Base-by-base conservation (phyloP, 2,797 vertebrate species). In the Spinibarbus caldwelli region DNA sequence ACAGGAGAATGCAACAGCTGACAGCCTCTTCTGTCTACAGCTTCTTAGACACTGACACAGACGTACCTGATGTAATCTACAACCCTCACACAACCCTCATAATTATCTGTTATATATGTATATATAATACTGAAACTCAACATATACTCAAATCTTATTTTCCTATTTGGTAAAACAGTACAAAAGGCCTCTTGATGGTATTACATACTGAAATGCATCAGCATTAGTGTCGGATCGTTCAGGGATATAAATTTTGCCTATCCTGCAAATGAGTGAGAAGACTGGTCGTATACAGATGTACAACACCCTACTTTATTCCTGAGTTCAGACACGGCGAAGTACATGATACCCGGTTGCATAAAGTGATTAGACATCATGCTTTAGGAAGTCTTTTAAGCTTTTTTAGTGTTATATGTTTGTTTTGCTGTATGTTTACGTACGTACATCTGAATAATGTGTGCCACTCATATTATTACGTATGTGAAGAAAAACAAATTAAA, bases 1-100 rank as follows among this genome's bases (percentile, higher is more conserved):
- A 93, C 89, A 66, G 78, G 90, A 93, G 96, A 97, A 97, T 94
- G 93, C 90, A 95, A 97, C 96, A 98, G 97, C 97, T 97, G 98
- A 96, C 95, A 93, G 92, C 87, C 89, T 81, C 77, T 82, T 79
- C 83, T 83, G 81, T 86, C 79, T 77, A 78, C 87, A 84, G 70
- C 82, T 84, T 43, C 45, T 78, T 72, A 86, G 86, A 80, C 87
- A 43, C 87, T 71, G 38, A 83, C 84, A 86, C 82, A 54, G 54
- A 80, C 34, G 6, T 89, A 72, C 72, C 75, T 89, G 47, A 89
- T 34, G 57, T 47, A 75, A 82, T 72, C 17, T 72, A 14, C 19
- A 54, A 45, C 38, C 2, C 77, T 59, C 11, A 59, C 59, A 14
- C 19, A 54, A 45, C 38, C 2, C 77, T 59, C 11, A 59, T 41